Evolutionary conservation across 2,888 invertebrate species (phyloP), one percentile per base, ranked within the genome.

Genomic region (Rhamphomyia laevipes): DNA sequence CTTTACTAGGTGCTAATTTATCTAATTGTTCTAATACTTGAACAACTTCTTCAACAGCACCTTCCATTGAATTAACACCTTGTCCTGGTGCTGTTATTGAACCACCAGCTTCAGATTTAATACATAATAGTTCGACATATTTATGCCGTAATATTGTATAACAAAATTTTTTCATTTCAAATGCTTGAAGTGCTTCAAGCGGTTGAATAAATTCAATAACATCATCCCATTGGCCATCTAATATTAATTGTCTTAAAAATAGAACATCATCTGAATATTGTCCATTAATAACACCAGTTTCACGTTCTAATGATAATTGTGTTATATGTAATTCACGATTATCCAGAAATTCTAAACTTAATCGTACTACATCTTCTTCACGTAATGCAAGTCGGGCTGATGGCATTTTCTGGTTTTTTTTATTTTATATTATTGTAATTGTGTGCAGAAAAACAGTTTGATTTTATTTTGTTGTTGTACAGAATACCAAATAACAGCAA

Each of bases 211-310:
- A 96, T 67, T 95, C 94, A 52, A 94, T 73, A 1, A 91, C 94
- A 68, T 95, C 94, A 71, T 96, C 95, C 96, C 96, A 96, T 72
- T 95, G 93, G 16, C 96, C 96, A 68, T 96, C 96, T 48, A 96
- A 78, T 57, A 96, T 93, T 47, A 96, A 80, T 71, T 95, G 94
- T 16, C 95, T 78, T 17, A 96, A 75, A 70, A 96, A 96, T 43
- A 96, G 77, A 37, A 93, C 84, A 70, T 96, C 96, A 70, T 95
- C 93, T 13, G 92, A 91, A 68, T 82, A 94, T 64, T 85, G 82
- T 49, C 92, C 92, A 71, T 94, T 94, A 65, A 92, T 91, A 54
- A 93, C 86, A 45, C 95, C 95, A 1, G 94, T 91, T 73, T 96
- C 96, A 46, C 95, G 80, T 72, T 96, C 95, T 53, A 96, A 72